Percentiles rank a stretch among this genome's conserved stretches.
phyloP scores from a whole-genome alignment of 1,140 invertebrate genomes.

The Adelges cooleyi region DNA sequence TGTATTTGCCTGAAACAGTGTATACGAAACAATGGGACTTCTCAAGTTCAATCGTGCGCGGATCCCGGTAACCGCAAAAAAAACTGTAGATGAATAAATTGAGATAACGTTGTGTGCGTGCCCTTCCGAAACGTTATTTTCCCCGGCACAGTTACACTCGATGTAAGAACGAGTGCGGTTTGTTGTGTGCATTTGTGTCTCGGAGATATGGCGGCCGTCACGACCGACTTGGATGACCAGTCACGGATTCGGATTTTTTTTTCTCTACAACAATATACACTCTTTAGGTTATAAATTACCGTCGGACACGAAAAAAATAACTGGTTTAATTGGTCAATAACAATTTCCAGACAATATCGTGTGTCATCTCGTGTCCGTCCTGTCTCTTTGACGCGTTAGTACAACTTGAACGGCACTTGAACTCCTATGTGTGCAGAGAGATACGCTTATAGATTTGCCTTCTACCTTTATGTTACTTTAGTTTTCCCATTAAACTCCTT shows the following conservation, averaged over 20 bases:
- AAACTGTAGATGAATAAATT: conserved; percentile 8
- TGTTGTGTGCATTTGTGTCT: not conserved
- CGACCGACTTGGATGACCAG: conserved; percentile 15
- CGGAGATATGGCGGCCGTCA: conserved; percentile 9
- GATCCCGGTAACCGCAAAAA: conserved; percentile 21
- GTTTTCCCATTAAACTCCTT: too few relatives aligned
- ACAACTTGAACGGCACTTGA: too few relatives aligned
- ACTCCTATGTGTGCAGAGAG: too few relatives aligned
- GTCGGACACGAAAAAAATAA: not conserved
- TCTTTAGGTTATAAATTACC: not conserved
- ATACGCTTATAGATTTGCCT: too few relatives aligned
- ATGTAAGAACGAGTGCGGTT: not conserved
- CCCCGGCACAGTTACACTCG: not conserved
- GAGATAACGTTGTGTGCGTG: not conserved
- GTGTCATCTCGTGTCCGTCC: too few relatives aligned
- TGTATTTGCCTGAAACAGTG: not conserved
- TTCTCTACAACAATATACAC: not conserved
- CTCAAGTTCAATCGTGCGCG: conserved; percentile 22
- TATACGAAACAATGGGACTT: conserved; percentile 16
- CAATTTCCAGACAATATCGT: too few relatives aligned
- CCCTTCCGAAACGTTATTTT: not conserved
- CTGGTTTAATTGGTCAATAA: not conserved
- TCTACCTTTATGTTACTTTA: too few relatives aligned
- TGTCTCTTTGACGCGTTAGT: too few relatives aligned
- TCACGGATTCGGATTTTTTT: not conserved